Conservation (phyloP, 2,888 invertebrate species). For the Agrotis segetum region DNA sequence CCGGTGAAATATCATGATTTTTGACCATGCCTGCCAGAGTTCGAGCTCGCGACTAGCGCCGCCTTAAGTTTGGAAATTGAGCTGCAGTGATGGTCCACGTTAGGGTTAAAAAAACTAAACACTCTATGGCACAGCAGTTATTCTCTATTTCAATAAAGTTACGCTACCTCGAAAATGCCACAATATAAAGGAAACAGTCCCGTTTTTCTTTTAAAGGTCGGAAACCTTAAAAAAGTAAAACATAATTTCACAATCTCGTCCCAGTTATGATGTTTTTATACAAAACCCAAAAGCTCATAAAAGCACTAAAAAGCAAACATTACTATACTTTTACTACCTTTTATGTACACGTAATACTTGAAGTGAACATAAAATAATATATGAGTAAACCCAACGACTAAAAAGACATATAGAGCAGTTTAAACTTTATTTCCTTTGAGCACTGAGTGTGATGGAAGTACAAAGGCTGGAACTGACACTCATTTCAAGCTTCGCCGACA, state of each 20-base stretch:
- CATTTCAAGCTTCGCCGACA: constrained; percentile 46
- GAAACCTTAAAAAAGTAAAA: neutral
- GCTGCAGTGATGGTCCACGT: neutral
- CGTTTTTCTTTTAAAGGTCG: neutral
- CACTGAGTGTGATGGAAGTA: constrained; percentile 52
- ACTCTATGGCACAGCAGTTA: neutral
- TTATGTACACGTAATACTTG: constrained; percentile 37
- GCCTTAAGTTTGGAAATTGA: constrained; percentile 22
- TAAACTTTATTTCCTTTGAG: constrained; percentile 60
- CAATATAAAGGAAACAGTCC: neutral
- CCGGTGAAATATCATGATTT: too few relatives aligned
- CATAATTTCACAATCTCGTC: constrained; percentile 6
- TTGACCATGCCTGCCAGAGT: too few relatives aligned
- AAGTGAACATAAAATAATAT: constrained; percentile 56
- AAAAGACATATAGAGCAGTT: constrained; percentile 44
- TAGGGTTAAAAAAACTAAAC: neutral
- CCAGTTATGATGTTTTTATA: constrained; percentile 22
- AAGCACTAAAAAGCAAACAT: constrained; percentile 28
- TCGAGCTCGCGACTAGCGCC: too few relatives aligned
- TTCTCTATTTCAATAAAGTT: neutral
- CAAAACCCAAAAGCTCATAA: constrained; percentile 27
- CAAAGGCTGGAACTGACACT: constrained; percentile 59
- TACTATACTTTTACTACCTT: constrained; percentile 20
- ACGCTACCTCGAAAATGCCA: too few relatives aligned
- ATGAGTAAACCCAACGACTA: constrained; percentile 37